These are phyloP conservation scores for Congeria kusceri DNA, from an alignment of 2,888 invertebrate genomes.

Conservation along the genomic window DNA sequence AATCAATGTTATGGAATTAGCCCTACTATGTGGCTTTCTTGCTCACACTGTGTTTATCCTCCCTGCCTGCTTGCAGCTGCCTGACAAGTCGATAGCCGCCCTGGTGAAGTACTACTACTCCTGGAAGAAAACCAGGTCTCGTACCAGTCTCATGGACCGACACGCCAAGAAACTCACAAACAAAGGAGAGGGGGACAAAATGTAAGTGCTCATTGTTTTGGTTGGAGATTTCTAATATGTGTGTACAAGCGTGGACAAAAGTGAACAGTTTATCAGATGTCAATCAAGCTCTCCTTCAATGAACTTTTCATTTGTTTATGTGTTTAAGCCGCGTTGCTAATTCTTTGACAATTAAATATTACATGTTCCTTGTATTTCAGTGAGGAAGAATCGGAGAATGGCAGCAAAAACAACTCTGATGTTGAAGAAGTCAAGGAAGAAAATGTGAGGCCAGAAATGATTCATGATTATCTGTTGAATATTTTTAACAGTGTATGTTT, in stretches of 20 bases:
- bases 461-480: not conserved
- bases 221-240: too few relatives aligned
- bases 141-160: constrained; percentile 96
- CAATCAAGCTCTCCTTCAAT: too few relatives aligned
- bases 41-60: too few relatives aligned
- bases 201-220: constrained; percentile 37
- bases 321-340: too few relatives aligned
- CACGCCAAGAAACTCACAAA: constrained; percentile 89
- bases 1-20: too few relatives aligned
- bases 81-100: constrained; percentile 98
- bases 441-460: constrained; percentile 87
- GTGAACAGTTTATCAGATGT: too few relatives aligned
- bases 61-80: constrained; percentile 89
- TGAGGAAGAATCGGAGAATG: constrained; percentile 94
- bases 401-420: constrained; percentile 88
- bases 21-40: too few relatives aligned
- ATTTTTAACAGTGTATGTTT: not conserved
- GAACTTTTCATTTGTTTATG: too few relatives aligned
- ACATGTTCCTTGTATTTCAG: constrained; percentile 80
- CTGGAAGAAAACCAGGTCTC: constrained; percentile 98
- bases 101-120: constrained; percentile 99
- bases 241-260: too few relatives aligned
- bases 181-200: constrained; percentile 69
- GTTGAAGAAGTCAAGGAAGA: constrained; percentile 88
- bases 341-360: too few relatives aligned